A percentile compares a stretch with the other conserved stretches of the same genome.
These are phyloP conservation scores for Aphodius sticticus DNA, from an alignment of 2,888 invertebrate genomes.

Conservation along the genomic window DNA sequence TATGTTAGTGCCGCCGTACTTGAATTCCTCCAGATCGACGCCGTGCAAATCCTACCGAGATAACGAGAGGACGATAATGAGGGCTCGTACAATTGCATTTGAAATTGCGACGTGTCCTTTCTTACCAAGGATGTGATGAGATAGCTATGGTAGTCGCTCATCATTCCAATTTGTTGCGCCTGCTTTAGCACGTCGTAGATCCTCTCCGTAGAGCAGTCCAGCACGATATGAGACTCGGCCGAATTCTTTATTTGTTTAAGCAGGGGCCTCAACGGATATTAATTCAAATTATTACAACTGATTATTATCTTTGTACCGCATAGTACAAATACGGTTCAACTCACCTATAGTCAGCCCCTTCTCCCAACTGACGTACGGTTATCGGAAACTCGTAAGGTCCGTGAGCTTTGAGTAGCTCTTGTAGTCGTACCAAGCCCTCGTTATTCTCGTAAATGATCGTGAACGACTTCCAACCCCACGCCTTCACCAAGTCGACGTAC, in stretches of 20 bases:
- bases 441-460: conserved; percentile 97
- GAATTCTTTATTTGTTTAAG: conserved; percentile 93
- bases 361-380: conserved; percentile 83
- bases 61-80: conserved; percentile 1
- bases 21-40: conserved; percentile 91
- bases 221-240: conserved; percentile 88
- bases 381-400: conserved; percentile 86
- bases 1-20: conserved; percentile 94
- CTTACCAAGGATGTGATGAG: conserved; percentile 89
- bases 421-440: conserved; percentile 87
- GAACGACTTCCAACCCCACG: conserved; percentile 95
- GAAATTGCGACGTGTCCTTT: conserved; percentile 30
- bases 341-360: conserved; percentile 86
- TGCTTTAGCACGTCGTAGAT: conserved; percentile 89
- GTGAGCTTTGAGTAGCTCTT: conserved; percentile 87
- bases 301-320: too few species aligned
- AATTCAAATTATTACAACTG: too few species aligned
- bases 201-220: conserved; percentile 88
- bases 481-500: conserved; percentile 88
- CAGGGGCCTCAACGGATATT: conserved; percentile 70
- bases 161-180: conserved; percentile 96
- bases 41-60: conserved; percentile 83
- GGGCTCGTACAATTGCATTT: too few species aligned
- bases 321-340: too few species aligned
- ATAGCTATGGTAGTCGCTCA: conserved; percentile 95